A percentile compares a stretch with the other conserved stretches of the same genome.
Evolutionary conservation across 2,113 vertebrate genomes (phyloP).

Genomic region (Notarius quadriscutis): DNA sequence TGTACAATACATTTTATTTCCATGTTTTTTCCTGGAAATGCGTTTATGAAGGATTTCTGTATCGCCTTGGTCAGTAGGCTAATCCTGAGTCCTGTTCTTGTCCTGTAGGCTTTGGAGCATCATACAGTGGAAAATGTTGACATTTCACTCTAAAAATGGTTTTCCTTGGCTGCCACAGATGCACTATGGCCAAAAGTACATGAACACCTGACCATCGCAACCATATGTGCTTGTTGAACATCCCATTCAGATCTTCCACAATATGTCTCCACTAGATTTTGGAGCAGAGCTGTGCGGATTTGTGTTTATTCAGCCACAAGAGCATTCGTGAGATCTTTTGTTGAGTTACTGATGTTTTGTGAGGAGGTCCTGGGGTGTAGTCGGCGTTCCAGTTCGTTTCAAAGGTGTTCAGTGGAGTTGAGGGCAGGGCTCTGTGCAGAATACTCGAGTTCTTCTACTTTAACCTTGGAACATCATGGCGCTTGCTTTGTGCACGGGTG

Average conservation of each 20-base stretch:
- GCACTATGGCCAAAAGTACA: no score
- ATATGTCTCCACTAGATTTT: neutral
- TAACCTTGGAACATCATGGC: neutral
- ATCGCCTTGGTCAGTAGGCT: neutral
- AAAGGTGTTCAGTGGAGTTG: neutral
- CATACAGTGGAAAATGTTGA: neutral
- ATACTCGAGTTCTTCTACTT: neutral
- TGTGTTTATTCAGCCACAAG: neutral
- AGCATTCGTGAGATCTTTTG: neutral
- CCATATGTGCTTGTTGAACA: neutral
- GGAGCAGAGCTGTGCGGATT: neutral
- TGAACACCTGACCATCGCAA: neutral
- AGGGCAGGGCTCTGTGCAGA: neutral
- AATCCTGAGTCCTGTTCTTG: neutral
- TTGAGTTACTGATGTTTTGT: neutral
- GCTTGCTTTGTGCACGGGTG: neutral
- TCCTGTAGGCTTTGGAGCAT: neutral
- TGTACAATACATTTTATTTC: no score
- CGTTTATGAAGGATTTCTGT: neutral
- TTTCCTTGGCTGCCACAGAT: no score
- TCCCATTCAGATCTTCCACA: neutral
- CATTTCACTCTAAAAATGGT: neutral
- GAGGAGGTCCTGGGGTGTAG: neutral
- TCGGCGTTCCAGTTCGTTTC: neutral
- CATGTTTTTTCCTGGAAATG: neutral